Base-by-base conservation (phyloP, 2,888 invertebrate genomes). In the Latrodectus hesperus region DNA sequence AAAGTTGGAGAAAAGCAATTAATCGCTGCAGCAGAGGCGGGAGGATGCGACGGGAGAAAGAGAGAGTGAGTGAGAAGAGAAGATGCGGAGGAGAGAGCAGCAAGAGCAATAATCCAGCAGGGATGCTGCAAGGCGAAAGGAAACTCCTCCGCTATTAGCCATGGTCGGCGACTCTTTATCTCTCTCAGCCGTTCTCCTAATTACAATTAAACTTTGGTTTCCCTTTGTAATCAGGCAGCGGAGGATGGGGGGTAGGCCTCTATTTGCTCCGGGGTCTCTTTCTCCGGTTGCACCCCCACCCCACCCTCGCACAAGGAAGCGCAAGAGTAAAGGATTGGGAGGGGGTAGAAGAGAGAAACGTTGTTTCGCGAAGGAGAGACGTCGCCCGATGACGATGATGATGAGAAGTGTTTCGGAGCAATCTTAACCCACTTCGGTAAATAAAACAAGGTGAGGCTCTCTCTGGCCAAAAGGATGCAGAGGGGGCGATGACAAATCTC, bases 161-260 rank as follows among this genome's bases (percentile, higher is more conserved):
- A 81, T 82, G 81, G 82, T 78, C 87, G 87, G 86, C 80, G 72
- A 77, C 83, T 79, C 88, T 88, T 88, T 88, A 88, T 88, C 83
- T 88, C 83, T 88, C 88, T 70, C 38, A 53, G 79, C 78, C 79
- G 86, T 80, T 82, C 87, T 78, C 83, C 88, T 88, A 88, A 88
- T 88, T 88, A 88, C 88, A 88, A 88, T 88, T 88, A 88, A 88
- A 88, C 88, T 88, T 88, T 83, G 88, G 83, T 88, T 88, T 83
- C 88, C 88, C 88, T 83, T 83, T 88, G 82, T 88, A 83, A 83
- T 88, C 82, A 87, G 77, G 82, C 73, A 51, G 82, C 81, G 52
- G 38, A 38, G 38, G 38, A 38, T 38, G 38, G 38, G 38, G 38
- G 38, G 38, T 38, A 38, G 60, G 80, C 81, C 87, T 82, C 82